Evolutionary conservation across 2,888 invertebrate species (phyloP), one percentile per base, ranked within the genome.

Genomic region (Tenthredo scrophulariae): DNA sequence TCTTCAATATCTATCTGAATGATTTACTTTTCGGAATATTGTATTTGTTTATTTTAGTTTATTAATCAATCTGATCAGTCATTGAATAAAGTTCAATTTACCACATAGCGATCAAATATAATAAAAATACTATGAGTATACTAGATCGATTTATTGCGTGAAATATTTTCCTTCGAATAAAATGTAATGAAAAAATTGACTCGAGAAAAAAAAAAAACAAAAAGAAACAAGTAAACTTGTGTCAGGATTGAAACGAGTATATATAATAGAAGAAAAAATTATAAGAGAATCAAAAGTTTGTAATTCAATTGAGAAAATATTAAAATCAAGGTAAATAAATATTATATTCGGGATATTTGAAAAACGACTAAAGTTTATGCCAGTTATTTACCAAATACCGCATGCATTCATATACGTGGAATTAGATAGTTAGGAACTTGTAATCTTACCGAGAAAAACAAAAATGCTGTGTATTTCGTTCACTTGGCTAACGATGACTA

Each of bases 391-490:
- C 7, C 54, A 54, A 54, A 54, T 54, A 54, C 54, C 54, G 54
- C 54, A 54, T 54, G 54, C 54, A 54, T 54, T 54, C 54, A 54
- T 54, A 54, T 54, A 54, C 54, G 54, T 54, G 54, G 54, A n/a
- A n/a, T 54, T 54, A 54, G 54, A 54, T 54, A 54, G n/a, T n/a
- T 54, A 54, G 54, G 54, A n/a, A 54, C 54, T 54, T 54, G 54
- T 54, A 54, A 54, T 54, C 54, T 54, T 54, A 54, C 54, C 54
- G 7, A 54, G 54, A 54, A n/a, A n/a, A 54, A 54, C 1, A 54
- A 54, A 54, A 54, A 54, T 7, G 7, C 54, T 54, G 54, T n/a
- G n/a, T n/a, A 54, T 54, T 54, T 54, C 54, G 54, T n/a, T 54
- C 26, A 26, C 2, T 62, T 26, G 13, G 22, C 62, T 13, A 26